Percentiles rank a stretch among this genome's conserved stretches.
These are phyloP conservation scores for Boulengeromyrus knoepffleri DNA, from an alignment of 2,113 vertebrate genomes.

Conservation along the genomic window DNA sequence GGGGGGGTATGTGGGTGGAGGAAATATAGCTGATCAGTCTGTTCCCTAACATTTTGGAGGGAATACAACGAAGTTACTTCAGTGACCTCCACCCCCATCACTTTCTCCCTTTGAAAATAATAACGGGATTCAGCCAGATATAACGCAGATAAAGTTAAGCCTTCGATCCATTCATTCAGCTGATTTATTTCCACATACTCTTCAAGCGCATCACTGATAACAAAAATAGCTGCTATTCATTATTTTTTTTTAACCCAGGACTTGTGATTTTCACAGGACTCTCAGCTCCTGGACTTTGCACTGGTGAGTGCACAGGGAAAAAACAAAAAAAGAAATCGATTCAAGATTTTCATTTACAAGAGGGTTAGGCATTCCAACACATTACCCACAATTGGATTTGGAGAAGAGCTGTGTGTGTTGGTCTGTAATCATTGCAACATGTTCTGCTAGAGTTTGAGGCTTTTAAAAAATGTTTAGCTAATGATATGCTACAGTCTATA, in stretches of 20 bases:
- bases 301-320: background rate
- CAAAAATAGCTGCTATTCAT: background rate
- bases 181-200: background rate
- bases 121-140: background rate
- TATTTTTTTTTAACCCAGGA: background rate
- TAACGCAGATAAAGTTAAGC: background rate
- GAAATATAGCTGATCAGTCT: background rate
- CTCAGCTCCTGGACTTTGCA: background rate
- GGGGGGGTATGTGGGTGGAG: too few species aligned
- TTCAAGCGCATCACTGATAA: background rate
- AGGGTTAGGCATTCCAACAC: constrained; percentile 23
- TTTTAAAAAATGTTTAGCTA: background rate
- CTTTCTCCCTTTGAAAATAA: background rate
- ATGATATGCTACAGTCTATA: background rate
- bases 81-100: background rate
- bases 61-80: background rate
- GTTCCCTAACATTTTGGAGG: background rate
- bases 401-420: constrained; percentile 39
- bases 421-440: constrained; percentile 20
- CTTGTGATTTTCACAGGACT: background rate
- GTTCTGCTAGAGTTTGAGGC: background rate
- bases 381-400: constrained; percentile 22
- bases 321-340: background rate
- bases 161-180: background rate
- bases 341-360: constrained; percentile 29